These are phyloP conservation scores for Drosophila lacteicornis DNA, from an alignment of 1,140 invertebrate species.

Conservation along the genomic window DNA sequence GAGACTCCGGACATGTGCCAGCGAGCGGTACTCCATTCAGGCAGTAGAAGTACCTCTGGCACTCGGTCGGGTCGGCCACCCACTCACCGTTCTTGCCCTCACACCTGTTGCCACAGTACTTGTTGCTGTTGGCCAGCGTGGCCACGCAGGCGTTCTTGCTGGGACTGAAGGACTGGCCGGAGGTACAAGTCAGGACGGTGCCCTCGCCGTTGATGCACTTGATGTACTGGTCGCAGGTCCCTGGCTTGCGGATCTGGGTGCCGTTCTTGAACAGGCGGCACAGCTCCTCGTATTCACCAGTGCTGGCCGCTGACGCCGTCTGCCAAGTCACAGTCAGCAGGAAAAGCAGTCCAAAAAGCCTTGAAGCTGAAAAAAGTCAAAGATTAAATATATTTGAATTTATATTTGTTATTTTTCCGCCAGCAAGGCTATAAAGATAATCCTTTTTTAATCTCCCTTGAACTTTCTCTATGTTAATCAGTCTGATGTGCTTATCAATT, in stretches of 20 bases:
- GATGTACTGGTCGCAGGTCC: constrained; percentile 69
- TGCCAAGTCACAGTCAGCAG: constrained; percentile 22
- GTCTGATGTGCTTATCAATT: neutral
- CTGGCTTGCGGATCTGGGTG: constrained; percentile 59
- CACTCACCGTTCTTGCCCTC: constrained; percentile 49
- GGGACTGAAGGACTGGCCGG: constrained; percentile 37
- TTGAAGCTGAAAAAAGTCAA: constrained; percentile 14
- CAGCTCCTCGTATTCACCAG: constrained; percentile 39
- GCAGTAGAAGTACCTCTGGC: constrained; percentile 66
- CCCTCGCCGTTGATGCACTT: constrained; percentile 40
- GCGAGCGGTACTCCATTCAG: constrained; percentile 24
- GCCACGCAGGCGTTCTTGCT: constrained; percentile 37
- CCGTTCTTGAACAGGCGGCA: constrained; percentile 69
- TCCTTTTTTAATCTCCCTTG: neutral
- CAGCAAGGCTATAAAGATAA: neutral
- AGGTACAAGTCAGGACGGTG: constrained; percentile 28
- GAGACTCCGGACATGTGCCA: constrained; percentile 35
- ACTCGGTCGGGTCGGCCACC: constrained; percentile 69
- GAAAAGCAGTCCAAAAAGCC: constrained; percentile 8
- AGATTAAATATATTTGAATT: neutral
- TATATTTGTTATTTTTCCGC: too few relatives aligned
- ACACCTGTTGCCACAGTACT: constrained; percentile 63
- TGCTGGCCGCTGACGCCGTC: neutral
- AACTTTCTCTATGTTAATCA: neutral
- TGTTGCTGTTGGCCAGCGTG: constrained; percentile 20